phyloP scores from a whole-genome alignment of 2,113 vertebrate species.

The Bufo gargarizans region DNA sequence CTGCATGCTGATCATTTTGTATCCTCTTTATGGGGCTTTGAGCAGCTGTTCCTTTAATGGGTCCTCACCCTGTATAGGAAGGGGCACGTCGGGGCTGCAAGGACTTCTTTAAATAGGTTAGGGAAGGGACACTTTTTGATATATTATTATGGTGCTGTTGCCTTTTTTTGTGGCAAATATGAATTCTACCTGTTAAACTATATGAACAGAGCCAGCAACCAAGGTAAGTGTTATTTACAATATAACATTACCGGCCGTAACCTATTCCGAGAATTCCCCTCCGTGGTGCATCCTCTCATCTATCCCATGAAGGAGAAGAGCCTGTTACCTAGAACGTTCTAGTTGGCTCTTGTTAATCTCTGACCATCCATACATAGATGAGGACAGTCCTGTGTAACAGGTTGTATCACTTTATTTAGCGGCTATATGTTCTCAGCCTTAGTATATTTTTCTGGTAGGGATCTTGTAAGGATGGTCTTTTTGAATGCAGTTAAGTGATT shows the following conservation, averaged over 20 bases:
- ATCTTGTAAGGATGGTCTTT: background rate
- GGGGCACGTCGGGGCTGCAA: conserved; percentile 24
- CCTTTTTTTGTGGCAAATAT: conserved; percentile 33
- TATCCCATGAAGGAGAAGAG: background rate
- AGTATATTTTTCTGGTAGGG: background rate
- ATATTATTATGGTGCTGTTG: conserved; percentile 51
- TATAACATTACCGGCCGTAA: conserved; percentile 24
- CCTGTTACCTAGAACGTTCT: background rate
- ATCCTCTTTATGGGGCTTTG: conserved; percentile 11
- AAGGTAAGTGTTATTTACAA: conserved; percentile 45
- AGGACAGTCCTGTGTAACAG: background rate
- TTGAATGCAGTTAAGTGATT: background rate
- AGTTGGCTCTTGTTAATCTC: too few relatives aligned
- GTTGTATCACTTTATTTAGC: too few relatives aligned
- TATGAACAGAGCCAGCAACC: conserved; percentile 41
- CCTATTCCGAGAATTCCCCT: background rate
- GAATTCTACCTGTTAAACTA: conserved; percentile 51
- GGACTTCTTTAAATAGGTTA: background rate
- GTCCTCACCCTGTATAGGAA: background rate
- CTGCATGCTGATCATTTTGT: conserved; percentile 54
- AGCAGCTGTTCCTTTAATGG: background rate
- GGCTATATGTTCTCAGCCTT: background rate
- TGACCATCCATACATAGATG: background rate
- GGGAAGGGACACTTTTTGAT: conserved; percentile 44
- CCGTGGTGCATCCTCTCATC: conserved; percentile 16